A percentile compares a stretch with the other conserved stretches of the same genome.
Conservation (phyloP, 1,140 invertebrate species). For the Cotesia typhae region DNA sequence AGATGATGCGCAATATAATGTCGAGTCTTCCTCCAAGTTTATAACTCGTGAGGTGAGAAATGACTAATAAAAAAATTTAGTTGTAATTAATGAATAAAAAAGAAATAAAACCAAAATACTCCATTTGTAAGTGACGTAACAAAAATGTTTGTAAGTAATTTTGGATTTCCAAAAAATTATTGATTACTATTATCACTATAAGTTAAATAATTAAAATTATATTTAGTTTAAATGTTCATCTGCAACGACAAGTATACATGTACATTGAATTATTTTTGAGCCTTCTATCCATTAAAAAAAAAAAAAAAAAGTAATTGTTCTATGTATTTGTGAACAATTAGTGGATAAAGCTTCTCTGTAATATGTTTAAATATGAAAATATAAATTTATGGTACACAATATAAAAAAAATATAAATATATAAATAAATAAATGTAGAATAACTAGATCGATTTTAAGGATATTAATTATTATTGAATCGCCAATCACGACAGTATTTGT, state of each 20-base stretch:
- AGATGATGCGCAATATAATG: neutral
- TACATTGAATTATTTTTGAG: conserved; percentile 27
- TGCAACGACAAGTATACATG: conserved; percentile 30
- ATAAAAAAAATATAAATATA: conserved; percentile 26
- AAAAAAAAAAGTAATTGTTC: conserved; percentile 7
- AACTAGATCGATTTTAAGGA: too few species aligned
- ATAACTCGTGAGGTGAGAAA: neutral
- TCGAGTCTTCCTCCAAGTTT: neutral
- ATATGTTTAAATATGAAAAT: conserved; percentile 51
- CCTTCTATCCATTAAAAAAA: neutral
- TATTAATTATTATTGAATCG: conserved; percentile 47
- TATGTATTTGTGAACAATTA: conserved; percentile 20
- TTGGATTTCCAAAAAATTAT: conserved; percentile 32
- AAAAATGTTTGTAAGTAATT: conserved; percentile 41
- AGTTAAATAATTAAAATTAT: neutral
- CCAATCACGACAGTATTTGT: conserved; percentile 60
- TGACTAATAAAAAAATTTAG: neutral
- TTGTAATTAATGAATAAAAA: conserved; percentile 18
- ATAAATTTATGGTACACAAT: conserved; percentile 26
- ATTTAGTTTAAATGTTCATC: conserved; percentile 28
- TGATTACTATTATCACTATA: conserved; percentile 17
- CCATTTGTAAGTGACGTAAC: conserved; percentile 44
- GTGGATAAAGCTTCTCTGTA: conserved; percentile 51
- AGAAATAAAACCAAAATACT: conserved; percentile 53
- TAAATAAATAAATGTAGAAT: conserved; percentile 28